These are phyloP conservation scores for Pygmarrhopalites habei DNA, from an alignment of 1,140 invertebrate genomes.

Conservation along the genomic window DNA sequence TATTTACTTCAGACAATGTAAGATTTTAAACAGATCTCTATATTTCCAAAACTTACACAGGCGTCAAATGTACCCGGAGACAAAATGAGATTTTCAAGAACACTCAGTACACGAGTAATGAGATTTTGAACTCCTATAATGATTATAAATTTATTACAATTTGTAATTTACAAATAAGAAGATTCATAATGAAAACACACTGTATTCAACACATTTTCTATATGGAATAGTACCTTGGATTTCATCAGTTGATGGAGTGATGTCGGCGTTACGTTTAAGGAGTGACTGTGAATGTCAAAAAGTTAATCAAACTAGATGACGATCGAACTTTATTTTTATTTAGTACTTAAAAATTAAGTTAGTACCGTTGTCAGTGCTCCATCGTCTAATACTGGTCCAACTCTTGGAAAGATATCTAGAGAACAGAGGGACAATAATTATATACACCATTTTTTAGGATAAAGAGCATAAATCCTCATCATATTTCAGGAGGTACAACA, in stretches of 20 bases:
- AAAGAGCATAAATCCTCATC: constrained; percentile 26
- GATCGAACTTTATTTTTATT: background rate
- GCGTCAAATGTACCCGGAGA: constrained; percentile 88
- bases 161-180: no score
- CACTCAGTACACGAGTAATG: constrained; percentile 85
- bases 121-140: constrained; percentile 80
- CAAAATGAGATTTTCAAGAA: constrained; percentile 86
- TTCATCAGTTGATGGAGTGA: constrained; percentile 80
- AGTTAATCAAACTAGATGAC: background rate
- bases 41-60: constrained; percentile 65
- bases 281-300: constrained; percentile 56
- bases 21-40: background rate
- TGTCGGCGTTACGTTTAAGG: constrained; percentile 79
- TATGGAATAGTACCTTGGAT: no score
- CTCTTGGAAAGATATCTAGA: background rate
- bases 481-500: constrained; percentile 15
- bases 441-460: background rate
- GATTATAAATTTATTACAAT: no score
- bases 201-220: no score
- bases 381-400: background rate
- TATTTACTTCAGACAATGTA: background rate
- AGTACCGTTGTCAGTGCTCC: background rate
- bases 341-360: background rate
- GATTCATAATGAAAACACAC: no score
- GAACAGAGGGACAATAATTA: background rate